These are phyloP conservation scores for Myanophis thanlyinensis DNA, from an alignment of 2,113 vertebrate genomes.

Conservation along the genomic window DNA sequence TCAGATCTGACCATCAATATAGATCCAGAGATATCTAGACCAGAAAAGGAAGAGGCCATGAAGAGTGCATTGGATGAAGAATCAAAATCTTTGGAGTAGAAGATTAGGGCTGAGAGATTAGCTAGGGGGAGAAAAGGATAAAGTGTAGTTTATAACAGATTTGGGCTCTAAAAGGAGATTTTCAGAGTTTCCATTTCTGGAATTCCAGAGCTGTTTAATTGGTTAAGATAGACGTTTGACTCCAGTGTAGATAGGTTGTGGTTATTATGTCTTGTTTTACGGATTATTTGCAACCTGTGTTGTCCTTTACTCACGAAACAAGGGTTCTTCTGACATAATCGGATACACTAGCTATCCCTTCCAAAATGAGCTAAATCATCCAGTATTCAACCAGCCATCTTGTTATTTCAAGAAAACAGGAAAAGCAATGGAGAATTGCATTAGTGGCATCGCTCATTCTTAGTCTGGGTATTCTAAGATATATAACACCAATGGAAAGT, in stretches of 20 bases:
- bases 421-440: neutral
- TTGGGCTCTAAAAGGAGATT: neutral
- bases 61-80: neutral
- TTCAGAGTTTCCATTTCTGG: neutral
- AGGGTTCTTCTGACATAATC: neutral
- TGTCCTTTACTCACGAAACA: neutral
- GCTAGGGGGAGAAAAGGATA: neutral
- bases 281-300: neutral
- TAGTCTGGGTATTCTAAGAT: neutral
- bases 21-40: neutral
- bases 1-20: neutral
- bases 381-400: neutral
- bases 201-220: neutral
- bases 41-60: neutral
- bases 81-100: neutral
- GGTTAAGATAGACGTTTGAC: neutral
- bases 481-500: neutral
- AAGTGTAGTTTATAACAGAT: neutral
- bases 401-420: neutral
- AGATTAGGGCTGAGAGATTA: neutral
- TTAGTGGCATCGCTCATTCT: neutral
- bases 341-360: neutral
- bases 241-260: neutral
- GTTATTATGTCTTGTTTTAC: neutral
- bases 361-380: neutral